Base-by-base conservation (phyloP, 2,888 invertebrate genomes). In the Carcina quercana region DNA sequence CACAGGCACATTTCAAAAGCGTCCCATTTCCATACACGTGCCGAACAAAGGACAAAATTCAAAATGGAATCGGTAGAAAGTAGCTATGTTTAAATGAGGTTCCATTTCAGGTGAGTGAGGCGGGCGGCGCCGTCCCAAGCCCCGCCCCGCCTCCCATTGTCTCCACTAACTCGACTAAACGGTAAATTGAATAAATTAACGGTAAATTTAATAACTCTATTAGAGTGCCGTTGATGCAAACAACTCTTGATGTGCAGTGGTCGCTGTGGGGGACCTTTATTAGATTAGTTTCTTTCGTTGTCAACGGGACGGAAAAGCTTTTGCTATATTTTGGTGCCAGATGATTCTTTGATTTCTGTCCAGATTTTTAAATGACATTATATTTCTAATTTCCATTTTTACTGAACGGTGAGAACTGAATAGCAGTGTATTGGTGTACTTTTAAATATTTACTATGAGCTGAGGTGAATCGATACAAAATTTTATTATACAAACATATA, bases 101-200 rank as follows among this genome's bases (percentile, higher is more conserved):
- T 28, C 21, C 36, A 47, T 59, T 59, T 53, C 82, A 79, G 80
- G 82, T 80, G 62, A 62, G 56, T 42, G 43, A 55, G 42, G 43
- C 35, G 44, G 55, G 55, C 73, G 75, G 67, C 17, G 59, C 55
- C 45, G 35, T 12, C 13, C 11, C 25, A 13, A 41, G 66, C 72
- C 47, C 76, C 80, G 76, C 82, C 71, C 56, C 42, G 35, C 44
- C 65, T 54, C 48, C 72, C 72, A 71, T 79, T 80, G 76, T 80
- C 70, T 70, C 53, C 52, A 49, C 44, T 51, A 25, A 42, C 43
- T 43, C n/a, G n/a, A n/a, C n/a, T n/a, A n/a, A n/a, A n/a, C n/a
- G n/a, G n/a, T 12, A 79, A 83, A 83, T 80, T 75, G 80, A 82
- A 83, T 83, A 79, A 80, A 83, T 82, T 83, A 83, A 69, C 66